Conservation (phyloP, 2,797 vertebrate genomes). For the Lepidocolaptes lacrymiger region DNA sequence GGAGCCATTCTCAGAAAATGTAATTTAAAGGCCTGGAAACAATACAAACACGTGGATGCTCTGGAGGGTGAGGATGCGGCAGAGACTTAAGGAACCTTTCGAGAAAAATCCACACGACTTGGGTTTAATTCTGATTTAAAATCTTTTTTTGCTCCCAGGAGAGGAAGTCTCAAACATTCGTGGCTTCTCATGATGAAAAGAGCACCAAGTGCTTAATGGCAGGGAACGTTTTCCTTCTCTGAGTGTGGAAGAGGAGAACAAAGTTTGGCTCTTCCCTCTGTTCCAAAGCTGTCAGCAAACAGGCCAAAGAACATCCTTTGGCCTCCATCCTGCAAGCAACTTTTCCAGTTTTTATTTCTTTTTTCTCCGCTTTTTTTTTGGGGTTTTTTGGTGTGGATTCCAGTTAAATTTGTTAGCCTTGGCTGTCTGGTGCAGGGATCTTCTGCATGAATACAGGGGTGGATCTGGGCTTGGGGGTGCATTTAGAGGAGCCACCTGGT, state of each 20-base stretch:
- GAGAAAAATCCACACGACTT: neutral
- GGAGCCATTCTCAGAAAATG: slow-evolving; percentile 86
- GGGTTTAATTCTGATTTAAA: neutral
- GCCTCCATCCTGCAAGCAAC: neutral
- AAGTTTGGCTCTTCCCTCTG: neutral
- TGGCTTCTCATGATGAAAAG: neutral
- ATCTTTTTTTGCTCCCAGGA: neutral
- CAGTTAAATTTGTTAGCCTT: neutral
- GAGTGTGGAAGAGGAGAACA: neutral
- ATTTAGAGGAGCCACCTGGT: neutral
- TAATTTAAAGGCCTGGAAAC: slow-evolving; percentile 89
- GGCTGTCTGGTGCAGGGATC: neutral
- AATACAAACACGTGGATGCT: slow-evolving; percentile 81
- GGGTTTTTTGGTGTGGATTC: neutral
- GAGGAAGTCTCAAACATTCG: neutral
- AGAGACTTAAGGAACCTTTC: neutral
- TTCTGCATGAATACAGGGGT: neutral
- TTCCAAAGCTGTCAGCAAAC: neutral
- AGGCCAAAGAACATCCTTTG: neutral
- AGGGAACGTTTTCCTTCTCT: neutral
- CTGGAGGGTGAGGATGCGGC: neutral
- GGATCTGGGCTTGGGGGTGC: neutral
- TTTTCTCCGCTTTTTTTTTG: neutral
- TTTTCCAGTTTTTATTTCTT: neutral
- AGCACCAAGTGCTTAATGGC: rapidly evolving